Conservation (phyloP, 2,113 vertebrate species). For the Pica pica region DNA sequence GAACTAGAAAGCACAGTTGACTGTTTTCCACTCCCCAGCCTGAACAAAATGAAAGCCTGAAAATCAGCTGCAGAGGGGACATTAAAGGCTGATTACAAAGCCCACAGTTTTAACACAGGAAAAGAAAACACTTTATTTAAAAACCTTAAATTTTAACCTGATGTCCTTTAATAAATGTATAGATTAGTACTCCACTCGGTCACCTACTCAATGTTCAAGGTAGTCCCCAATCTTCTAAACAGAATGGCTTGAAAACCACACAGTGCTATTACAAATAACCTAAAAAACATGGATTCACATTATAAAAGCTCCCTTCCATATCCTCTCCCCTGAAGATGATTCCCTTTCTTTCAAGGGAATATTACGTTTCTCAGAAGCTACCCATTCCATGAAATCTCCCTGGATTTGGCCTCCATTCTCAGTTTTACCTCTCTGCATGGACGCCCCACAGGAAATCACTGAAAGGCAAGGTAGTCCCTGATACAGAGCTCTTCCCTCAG, state of each 20-base stretch:
- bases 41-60: background rate
- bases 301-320: background rate
- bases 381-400: background rate
- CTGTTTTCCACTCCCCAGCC: background rate
- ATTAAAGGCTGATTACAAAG: background rate
- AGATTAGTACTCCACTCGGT: background rate
- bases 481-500: background rate
- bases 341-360: background rate
- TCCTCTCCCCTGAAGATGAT: background rate
- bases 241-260: background rate
- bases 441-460: background rate
- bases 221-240: background rate
- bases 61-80: background rate
- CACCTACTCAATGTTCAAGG: background rate
- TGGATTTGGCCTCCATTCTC: background rate
- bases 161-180: background rate
- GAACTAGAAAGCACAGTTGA: background rate
- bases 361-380: background rate
- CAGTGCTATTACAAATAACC: background rate
- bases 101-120: background rate
- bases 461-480: background rate
- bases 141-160: constrained; percentile 22
- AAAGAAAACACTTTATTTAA: background rate
- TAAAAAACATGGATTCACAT: background rate
- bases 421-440: background rate